These are phyloP conservation scores for Gadus macrocephalus DNA, from an alignment of 2,113 vertebrate genomes.

Conservation along the genomic window DNA sequence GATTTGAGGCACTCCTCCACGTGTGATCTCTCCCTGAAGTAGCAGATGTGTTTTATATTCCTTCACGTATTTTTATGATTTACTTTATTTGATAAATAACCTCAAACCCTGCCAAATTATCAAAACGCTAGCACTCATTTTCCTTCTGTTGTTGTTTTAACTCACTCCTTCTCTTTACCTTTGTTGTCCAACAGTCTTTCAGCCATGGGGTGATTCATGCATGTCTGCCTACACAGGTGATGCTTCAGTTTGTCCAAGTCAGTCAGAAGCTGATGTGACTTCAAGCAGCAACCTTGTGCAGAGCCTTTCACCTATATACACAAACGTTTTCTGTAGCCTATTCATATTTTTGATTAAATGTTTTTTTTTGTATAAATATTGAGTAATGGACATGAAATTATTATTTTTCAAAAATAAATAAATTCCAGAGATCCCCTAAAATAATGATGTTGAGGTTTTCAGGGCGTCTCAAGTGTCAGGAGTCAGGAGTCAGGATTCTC, in stretches of 20 bases:
- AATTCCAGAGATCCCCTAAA: too few relatives aligned
- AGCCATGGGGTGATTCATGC: slow-evolving; percentile 74
- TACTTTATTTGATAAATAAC: not conserved
- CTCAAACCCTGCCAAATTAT: not conserved
- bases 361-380: too few relatives aligned
- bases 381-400: too few relatives aligned
- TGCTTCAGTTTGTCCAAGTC: slow-evolving; percentile 80
- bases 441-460: too few relatives aligned
- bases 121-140: not conserved
- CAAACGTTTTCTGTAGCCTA: too few relatives aligned
- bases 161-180: too few relatives aligned
- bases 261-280: slow-evolving; percentile 80
- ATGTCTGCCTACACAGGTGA: slow-evolving; percentile 79
- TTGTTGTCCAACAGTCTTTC: slow-evolving; percentile 28
- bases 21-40: not conserved
- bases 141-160: too few relatives aligned
- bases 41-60: not conserved
- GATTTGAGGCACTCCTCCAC: slow-evolving; percentile 37
- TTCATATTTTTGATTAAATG: too few relatives aligned
- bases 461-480: too few relatives aligned
- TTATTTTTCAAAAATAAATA: too few relatives aligned
- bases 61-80: not conserved
- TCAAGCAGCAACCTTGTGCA: slow-evolving; percentile 58
- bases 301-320: slow-evolving; percentile 49
- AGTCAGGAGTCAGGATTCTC: too few relatives aligned